A percentile compares a stretch with the other conserved stretches of the same genome.
Conservation (phyloP, 2,113 vertebrate genomes). For the Ammodytes dubius region DNA sequence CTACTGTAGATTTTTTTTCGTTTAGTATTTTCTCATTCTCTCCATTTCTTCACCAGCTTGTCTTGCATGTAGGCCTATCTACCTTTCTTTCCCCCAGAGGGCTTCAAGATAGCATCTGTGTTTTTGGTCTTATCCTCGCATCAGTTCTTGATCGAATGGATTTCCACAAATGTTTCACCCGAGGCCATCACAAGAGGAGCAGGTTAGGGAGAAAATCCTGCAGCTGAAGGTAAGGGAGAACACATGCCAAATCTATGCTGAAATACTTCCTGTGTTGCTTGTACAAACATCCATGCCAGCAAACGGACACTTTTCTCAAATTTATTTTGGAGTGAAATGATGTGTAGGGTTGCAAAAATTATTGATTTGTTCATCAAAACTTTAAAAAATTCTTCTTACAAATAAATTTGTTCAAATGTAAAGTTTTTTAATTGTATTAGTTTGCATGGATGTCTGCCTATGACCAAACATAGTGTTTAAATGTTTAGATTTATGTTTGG, state of each 20-base stretch:
- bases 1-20: neutral
- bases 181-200: conserved; percentile 23
- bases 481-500: too few species aligned
- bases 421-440: too few species aligned
- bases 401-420: too few species aligned
- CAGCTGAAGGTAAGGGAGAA: conserved; percentile 9
- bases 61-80: conserved; percentile 13
- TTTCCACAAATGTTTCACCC: conserved; percentile 48
- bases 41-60: neutral
- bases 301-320: conserved; percentile 8
- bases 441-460: too few species aligned
- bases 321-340: conserved; percentile 30
- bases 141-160: conserved; percentile 33
- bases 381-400: too few species aligned
- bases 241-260: conserved; percentile 25
- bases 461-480: too few species aligned
- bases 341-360: neutral
- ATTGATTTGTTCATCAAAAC: too few species aligned
- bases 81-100: neutral
- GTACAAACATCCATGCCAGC: neutral
- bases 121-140: conserved; percentile 22
- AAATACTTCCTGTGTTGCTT: conserved; percentile 4
- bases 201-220: conserved; percentile 36
- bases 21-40: neutral
- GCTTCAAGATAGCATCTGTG: conserved; percentile 43